Evolutionary conservation across 1,140 invertebrate genomes (phyloP), one percentile per base, ranked within the genome.

Genomic region (Laodelphax striatellus): DNA sequence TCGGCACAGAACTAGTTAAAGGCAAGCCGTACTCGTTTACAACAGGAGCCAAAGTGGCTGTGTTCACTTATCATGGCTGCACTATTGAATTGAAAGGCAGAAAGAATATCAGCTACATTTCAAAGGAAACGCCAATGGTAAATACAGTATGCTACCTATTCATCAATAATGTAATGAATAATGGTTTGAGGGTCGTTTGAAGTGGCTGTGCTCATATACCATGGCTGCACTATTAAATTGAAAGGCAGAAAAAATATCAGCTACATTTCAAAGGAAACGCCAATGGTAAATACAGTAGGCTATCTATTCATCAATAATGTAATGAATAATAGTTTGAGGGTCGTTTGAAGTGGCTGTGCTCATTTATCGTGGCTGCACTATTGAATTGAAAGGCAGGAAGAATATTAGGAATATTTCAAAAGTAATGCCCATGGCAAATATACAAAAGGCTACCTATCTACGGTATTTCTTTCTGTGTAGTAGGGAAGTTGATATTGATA

Each of bases 31-130:
- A 98, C 74, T 85, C 85, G 64, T 98, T 98, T 71, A 80, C 82
- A 21, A 79, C 85, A 6, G 94, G 94, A 2, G 88, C 93, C 0
- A 98, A 98, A 78, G 85, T 96, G 14, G 96, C 96, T 0, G 86
- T 98, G 1, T 99, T 91, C 69, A 96, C 96, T 9, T 99, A 90
- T 83, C 92, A 98, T 71, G 94, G 94, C 2, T 97, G 94, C 70
- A 84, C 82, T 0, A 71, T 97, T 42, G 84, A 92, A 73, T 69
- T 95, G 13, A 79, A 78, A 63, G 94, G 94, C 1, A 88, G 87
- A 71, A 90, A 91, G 17, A 93, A 97, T 76, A 90, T 94, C 1
- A 90, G 87, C 66, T 97, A 97, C 72, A 82, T 95, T 0, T 88
- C 94, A 0, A 95, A 93, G 74, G 94, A 97, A 73, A 97, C 94